Evolutionary conservation across 2,113 vertebrate genomes (phyloP).

Genomic region (Ascaphus truei): DNA sequence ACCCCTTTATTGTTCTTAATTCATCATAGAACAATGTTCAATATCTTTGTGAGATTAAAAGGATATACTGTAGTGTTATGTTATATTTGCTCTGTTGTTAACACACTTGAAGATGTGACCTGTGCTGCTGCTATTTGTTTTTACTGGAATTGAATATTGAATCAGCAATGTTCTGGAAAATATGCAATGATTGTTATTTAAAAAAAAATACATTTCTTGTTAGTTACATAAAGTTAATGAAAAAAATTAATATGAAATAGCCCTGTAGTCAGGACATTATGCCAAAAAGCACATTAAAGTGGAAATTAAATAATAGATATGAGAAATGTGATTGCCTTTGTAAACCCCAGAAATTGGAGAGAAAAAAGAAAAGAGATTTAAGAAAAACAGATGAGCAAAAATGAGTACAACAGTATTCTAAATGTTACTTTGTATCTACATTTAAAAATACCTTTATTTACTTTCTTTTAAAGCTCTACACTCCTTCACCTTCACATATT

Average conservation of each 20-base stretch:
- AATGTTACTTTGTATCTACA: too few relatives aligned
- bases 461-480: too few relatives aligned
- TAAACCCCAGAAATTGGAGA: too few relatives aligned
- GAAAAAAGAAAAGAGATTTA: too few relatives aligned
- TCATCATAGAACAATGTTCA: neutral
- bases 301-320: neutral
- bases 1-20: neutral
- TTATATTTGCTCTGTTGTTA: neutral
- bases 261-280: neutral
- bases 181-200: conserved; percentile 1
- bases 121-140: neutral
- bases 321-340: neutral
- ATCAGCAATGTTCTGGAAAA: conserved; percentile 29
- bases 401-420: too few relatives aligned
- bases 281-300: neutral
- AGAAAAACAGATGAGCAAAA: too few relatives aligned
- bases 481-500: too few relatives aligned
- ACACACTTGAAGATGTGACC: neutral
- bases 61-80: neutral
- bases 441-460: too few relatives aligned
- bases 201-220: neutral
- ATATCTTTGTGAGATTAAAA: neutral
- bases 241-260: neutral
- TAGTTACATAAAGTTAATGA: conserved; percentile 11
- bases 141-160: conserved; percentile 25